These are phyloP conservation scores for Papilio dardanus DNA, from an alignment of 1,140 invertebrate species.

Conservation along the genomic window DNA sequence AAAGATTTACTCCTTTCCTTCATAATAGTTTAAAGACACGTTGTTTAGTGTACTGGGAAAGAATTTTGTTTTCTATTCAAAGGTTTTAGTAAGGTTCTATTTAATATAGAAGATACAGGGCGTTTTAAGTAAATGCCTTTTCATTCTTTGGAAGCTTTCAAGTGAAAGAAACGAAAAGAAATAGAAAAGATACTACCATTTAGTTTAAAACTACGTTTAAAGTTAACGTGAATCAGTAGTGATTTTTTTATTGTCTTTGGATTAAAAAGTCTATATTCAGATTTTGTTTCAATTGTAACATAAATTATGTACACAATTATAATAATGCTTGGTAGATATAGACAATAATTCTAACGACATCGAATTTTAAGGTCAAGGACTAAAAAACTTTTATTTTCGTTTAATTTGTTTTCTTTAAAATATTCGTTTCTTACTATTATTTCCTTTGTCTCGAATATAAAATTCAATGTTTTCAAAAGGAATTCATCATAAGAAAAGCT, in stretches of 20 bases:
- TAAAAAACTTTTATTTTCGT: background rate
- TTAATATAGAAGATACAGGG: background rate
- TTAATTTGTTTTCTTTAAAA: background rate
- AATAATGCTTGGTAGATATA: too few relatives aligned
- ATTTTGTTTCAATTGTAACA: too few relatives aligned
- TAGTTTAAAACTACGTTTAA: too few relatives aligned
- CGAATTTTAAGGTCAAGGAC: too few relatives aligned
- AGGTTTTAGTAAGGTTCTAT: background rate
- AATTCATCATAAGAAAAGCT: constrained; percentile 55
- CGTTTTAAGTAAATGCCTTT: background rate
- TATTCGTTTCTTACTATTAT: constrained; percentile 15
- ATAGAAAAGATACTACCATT: too few relatives aligned
- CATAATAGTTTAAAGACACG: constrained; percentile 15
- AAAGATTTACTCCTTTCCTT: background rate
- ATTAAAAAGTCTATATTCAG: too few relatives aligned
- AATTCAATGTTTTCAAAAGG: constrained; percentile 50
- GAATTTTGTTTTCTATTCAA: constrained; percentile 10
- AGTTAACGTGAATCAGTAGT: too few relatives aligned
- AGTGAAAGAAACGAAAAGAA: background rate
- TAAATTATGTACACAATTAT: too few relatives aligned
- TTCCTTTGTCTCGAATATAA: constrained; percentile 29
- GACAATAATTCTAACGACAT: too few relatives aligned
- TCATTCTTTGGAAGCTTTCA: background rate
- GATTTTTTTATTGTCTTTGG: too few relatives aligned
- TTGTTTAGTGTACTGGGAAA: background rate